Evolutionary conservation across 1,140 invertebrate genomes (phyloP), one percentile per base, ranked within the genome.

Genomic region (Periplaneta americana): DNA sequence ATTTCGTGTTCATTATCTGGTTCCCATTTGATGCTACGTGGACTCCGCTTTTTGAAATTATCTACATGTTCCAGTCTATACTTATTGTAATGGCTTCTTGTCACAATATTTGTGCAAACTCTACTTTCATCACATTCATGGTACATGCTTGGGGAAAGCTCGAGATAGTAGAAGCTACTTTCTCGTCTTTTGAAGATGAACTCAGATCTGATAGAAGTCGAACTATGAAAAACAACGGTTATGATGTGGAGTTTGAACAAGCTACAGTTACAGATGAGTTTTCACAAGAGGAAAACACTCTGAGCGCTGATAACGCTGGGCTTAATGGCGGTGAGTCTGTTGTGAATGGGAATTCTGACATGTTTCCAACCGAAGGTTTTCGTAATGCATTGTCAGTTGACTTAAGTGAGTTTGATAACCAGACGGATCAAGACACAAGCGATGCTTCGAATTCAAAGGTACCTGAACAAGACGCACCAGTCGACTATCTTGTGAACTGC

Each of bases 101-200:
- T 22, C 11, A 74, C 31, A 79, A 82, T 33, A 32, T 82, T 6
- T 39, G 76, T 5, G 66, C 37, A 57, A 78, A 82, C 66, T 74
- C 77, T 17, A 79, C 79, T 36, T 82, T 82, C 34, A 79, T 82
- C 32, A 82, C 74, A 34, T 75, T 82, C 1, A 78, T 82, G 32
- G 78, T 79, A 36, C 37, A 79, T 18, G 66, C 75, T 18, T 82
- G 81, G 33, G 81, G 81, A 11, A 77, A 82, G 31, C 33, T 82
- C 15, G 77, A 82, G 37, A 78, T 82, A 6, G 28, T 78, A 17
- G 79, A 82, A 31, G 31, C 17, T 22, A 78, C 81, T 32, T 33
- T 79, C 8, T 75, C 28, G 1, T 22, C 28, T n/a, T 34, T 82
- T 39, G 28, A 37, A 39, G 75, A 76, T n/a, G 48, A 66, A 5